Conservation (phyloP, 2,888 invertebrate genomes). For the Cyclophora albipunctata region DNA sequence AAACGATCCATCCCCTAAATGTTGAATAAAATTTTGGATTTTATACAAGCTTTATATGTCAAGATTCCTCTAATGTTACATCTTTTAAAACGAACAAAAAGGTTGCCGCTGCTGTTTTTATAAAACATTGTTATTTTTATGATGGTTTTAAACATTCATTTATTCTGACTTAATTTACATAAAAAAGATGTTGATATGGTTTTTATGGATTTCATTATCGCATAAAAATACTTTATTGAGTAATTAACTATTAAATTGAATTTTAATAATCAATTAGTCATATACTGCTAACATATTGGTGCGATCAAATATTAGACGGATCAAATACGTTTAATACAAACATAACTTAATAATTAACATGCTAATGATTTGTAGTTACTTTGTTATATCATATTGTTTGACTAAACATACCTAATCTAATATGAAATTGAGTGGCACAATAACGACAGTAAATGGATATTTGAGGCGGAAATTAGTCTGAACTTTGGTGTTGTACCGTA, state of each 20-base stretch:
- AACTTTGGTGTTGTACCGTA: slow-evolving; percentile 50
- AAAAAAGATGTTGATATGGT: too few relatives aligned
- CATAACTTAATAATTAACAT: neutral
- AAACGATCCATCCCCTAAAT: slow-evolving; percentile 41
- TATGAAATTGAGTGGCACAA: slow-evolving; percentile 56
- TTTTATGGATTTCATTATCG: too few relatives aligned
- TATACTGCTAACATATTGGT: too few relatives aligned
- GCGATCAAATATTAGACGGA: neutral
- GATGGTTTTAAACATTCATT: too few relatives aligned
- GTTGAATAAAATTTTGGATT: slow-evolving; percentile 40
- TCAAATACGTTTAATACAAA: too few relatives aligned
- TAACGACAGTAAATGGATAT: slow-evolving; percentile 65
- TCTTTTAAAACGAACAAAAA: slow-evolving; percentile 12
- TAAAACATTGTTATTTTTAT: too few relatives aligned
- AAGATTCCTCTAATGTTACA: slow-evolving; percentile 23
- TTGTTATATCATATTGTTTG: slow-evolving; percentile 9
- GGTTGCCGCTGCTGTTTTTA: neutral
- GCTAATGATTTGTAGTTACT: neutral
- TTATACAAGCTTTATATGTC: slow-evolving; percentile 35
- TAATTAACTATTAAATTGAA: too few relatives aligned
- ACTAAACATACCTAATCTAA: slow-evolving; percentile 51
- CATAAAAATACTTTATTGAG: too few relatives aligned
- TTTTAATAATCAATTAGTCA: too few relatives aligned
- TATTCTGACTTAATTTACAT: neutral
- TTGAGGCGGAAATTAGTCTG: slow-evolving; percentile 63